Evolutionary conservation across 2,888 invertebrate species (phyloP), one percentile per base, ranked within the genome.

Genomic region (Acanthoscelides obtectus): DNA sequence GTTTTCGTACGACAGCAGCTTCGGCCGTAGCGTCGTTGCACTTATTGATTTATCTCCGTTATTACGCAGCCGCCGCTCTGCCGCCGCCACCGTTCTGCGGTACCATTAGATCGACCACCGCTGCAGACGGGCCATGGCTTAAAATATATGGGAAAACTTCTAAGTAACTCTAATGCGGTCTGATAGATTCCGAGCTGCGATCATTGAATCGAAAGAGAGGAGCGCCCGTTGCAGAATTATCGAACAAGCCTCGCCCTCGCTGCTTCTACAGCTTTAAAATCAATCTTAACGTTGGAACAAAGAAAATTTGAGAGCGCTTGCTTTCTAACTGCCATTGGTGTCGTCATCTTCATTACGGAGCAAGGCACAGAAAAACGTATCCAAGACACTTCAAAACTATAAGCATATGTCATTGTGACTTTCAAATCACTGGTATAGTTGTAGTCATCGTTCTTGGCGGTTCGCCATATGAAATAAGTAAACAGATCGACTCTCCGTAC

Each of bases 61-160:
- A 79, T 78, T 75, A 79, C 78, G 78, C 75, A 76, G 77, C 71
- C 77, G 75, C 77, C 12, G 25, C 45, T 75, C 75, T 76, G 77
- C 71, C 77, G 75, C 77, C 12, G 25, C 45, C 75, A 74, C 75
- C 72, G 78, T 77, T 78, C 78, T 77, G 79, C 79, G 79, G 76
- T 74, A 75, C 79, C 78, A 78, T 81, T 80, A 80, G 76, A 78
- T 76, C 75, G 66, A 8, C 20, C 66, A 1, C 66, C 74, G 75
- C 25, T 12, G 45, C 45, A 45, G 45, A 45, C 45, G 45, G 25
- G 45, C 45, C 45, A 45, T 45, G 76, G 78, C 80, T 80, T 82
- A 82, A 83, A 83, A 83, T 84, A 45, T 45, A 83, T 84, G 82
- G 80, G 82, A 82, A 82, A 84, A 84, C 80, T 83, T 83, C 79